Evolutionary conservation across 2,888 invertebrate species (phyloP).

Genomic region (Athripsodes cinereus): DNA sequence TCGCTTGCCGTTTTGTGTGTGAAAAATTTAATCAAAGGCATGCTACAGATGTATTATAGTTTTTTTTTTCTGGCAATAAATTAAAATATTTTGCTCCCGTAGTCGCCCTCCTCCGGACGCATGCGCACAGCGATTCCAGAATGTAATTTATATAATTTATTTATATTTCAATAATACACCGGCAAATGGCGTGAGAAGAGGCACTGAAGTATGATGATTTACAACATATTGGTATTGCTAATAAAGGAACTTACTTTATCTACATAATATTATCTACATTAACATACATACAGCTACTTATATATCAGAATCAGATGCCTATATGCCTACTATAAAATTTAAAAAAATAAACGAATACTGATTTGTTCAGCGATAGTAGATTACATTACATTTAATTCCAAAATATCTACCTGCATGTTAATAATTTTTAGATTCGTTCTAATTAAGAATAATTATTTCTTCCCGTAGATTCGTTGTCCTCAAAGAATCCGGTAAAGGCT

Average conservation of each 20-base stretch:
- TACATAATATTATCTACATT: too few species aligned
- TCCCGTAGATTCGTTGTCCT: too few species aligned
- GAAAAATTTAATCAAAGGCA: slow-evolving; percentile 16
- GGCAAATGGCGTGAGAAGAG: slow-evolving; percentile 27
- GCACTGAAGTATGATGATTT: slow-evolving; percentile 27
- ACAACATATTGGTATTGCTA: slow-evolving; percentile 17
- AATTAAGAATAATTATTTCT: too few species aligned
- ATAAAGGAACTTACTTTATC: background rate
- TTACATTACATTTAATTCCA: too few species aligned
- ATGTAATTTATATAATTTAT: slow-evolving; percentile 22
- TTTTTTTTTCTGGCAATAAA: slow-evolving; percentile 18
- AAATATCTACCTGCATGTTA: too few species aligned
- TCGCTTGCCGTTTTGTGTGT: background rate
- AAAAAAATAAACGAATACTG: too few species aligned
- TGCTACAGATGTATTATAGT: slow-evolving; percentile 2
- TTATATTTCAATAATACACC: slow-evolving; percentile 28
- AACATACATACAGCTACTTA: too few species aligned
- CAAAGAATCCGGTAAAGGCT: too few species aligned
- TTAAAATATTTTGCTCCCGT: slow-evolving; percentile 18
- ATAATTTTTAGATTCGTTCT: too few species aligned
- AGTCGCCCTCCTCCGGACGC: slow-evolving; percentile 17
- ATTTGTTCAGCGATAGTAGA: too few species aligned
- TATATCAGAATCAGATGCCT: too few species aligned
- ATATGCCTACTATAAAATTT: too few species aligned
- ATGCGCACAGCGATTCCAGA: slow-evolving; percentile 7